phyloP scores from a whole-genome alignment of 2,113 vertebrate species.

The Oreochromis spilurus region DNA sequence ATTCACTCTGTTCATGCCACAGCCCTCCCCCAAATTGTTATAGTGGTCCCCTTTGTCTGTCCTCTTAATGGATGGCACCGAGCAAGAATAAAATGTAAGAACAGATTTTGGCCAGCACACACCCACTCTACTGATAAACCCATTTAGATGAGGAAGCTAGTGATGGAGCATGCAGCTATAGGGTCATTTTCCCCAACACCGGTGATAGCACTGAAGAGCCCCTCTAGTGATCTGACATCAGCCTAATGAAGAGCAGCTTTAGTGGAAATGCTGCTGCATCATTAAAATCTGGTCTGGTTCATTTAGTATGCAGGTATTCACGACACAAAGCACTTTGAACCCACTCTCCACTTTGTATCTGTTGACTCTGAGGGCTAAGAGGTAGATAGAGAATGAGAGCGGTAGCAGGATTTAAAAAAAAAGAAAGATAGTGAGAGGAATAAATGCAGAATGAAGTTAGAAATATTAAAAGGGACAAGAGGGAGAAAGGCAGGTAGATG shows the following conservation, averaged over 20 bases:
- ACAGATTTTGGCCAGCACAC: not conserved
- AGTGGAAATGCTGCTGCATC: slow-evolving; percentile 20
- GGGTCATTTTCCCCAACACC: not conserved
- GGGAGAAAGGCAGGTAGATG: not conserved
- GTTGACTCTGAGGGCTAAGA: slow-evolving; percentile 5
- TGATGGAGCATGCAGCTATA: not conserved
- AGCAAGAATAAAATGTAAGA: not conserved
- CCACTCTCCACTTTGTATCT: not conserved
- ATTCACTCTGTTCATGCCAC: not conserved
- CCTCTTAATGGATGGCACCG: not conserved
- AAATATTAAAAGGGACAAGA: not conserved
- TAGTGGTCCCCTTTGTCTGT: not conserved
- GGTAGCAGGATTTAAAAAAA: not conserved
- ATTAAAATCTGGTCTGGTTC: slow-evolving; percentile 29
- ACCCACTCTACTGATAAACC: slow-evolving; percentile 3
- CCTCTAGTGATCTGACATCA: slow-evolving; percentile 18
- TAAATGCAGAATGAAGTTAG: not conserved
- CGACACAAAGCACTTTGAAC: not conserved
- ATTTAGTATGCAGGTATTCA: slow-evolving; percentile 29
- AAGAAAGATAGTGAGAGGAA: not conserved
- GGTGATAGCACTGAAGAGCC: not conserved
- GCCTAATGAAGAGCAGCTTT: slow-evolving; percentile 30
- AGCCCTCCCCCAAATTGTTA: not conserved
- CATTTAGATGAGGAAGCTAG: slow-evolving; percentile 4
- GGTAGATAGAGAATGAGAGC: not conserved